Conservation (phyloP, 2,888 invertebrate species). For the Notocelia uddmanniana region DNA sequence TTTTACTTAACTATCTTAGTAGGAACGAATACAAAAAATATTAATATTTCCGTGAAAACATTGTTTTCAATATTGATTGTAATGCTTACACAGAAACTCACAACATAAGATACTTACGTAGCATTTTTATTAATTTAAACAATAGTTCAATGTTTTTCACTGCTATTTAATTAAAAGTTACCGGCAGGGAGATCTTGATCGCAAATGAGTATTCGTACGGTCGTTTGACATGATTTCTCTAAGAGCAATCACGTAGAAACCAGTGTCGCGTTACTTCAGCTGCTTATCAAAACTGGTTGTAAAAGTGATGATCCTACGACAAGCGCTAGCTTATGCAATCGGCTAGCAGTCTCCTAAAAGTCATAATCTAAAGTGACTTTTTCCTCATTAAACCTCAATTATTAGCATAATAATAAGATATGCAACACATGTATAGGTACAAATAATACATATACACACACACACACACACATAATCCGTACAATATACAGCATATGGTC, state of each 20-base stretch:
- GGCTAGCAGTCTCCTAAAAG: not conserved
- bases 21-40: too few relatives aligned
- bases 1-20: too few relatives aligned
- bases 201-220: constrained; percentile 4
- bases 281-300: constrained; percentile 28
- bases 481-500: not conserved
- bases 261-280: constrained; percentile 1
- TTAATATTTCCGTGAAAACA: too few relatives aligned
- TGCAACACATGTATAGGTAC: too few relatives aligned
- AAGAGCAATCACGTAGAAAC: constrained; percentile 28
- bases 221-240: constrained; percentile 33
- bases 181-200: not conserved
- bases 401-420: not conserved
- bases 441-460: too few relatives aligned
- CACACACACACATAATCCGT: too few relatives aligned
- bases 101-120: too few relatives aligned
- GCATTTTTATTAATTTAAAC: too few relatives aligned
- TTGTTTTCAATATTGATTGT: too few relatives aligned
- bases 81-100: too few relatives aligned
- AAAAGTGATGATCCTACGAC: constrained; percentile 28
- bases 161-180: too few relatives aligned
- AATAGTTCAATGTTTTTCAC: too few relatives aligned
- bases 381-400: not conserved
- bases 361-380: constrained; percentile 10
- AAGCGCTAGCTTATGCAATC: constrained; percentile 8